These are phyloP conservation scores for Litoditis marina DNA, from an alignment of 2,888 invertebrate genomes.

Conservation along the genomic window DNA sequence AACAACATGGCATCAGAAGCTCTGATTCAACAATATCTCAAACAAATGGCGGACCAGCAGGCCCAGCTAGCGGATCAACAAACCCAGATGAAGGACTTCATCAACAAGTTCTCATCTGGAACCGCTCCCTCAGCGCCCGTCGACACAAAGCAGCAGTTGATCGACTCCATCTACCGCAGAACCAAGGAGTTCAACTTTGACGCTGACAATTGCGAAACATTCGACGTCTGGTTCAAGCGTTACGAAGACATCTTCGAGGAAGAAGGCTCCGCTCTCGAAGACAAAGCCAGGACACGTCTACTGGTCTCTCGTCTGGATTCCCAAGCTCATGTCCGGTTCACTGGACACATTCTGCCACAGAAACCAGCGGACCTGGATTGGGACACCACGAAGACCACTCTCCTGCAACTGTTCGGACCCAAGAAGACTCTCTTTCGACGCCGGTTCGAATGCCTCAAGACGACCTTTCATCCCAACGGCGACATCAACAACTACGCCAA, in stretches of 20 bases:
- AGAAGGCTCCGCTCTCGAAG: slow-evolving; percentile 11
- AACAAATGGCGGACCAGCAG: no score
- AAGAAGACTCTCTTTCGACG: slow-evolving; percentile 6
- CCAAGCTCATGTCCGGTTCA: slow-evolving; percentile 1
- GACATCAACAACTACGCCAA: slow-evolving; percentile 12
- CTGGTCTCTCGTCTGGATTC: slow-evolving; percentile 8
- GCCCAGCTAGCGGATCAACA: no score
- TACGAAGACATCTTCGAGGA: slow-evolving; percentile 10
- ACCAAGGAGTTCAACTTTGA: slow-evolving; percentile 10
- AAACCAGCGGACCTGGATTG: neutral
- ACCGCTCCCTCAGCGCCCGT: no score
- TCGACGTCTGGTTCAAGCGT: slow-evolving; percentile 12
- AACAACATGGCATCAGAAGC: no score
- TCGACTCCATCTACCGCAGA: slow-evolving; percentile 1
- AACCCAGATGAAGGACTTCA: no score
- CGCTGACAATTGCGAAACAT: slow-evolving; percentile 9
- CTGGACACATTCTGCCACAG: slow-evolving; percentile 4
- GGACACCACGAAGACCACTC: neutral
- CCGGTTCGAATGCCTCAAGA: slow-evolving; percentile 9
- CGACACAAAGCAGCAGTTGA: no score
- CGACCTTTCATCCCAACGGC: neutral
- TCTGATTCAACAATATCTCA: no score
- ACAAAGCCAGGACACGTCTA: slow-evolving; percentile 2
- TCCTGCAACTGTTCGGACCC: slow-evolving; percentile 9
- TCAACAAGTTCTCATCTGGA: no score